Percentiles rank a stretch among this genome's conserved stretches.
Conservation (phyloP, 2,113 vertebrate genomes). For the Nyctibius bracteatus region DNA sequence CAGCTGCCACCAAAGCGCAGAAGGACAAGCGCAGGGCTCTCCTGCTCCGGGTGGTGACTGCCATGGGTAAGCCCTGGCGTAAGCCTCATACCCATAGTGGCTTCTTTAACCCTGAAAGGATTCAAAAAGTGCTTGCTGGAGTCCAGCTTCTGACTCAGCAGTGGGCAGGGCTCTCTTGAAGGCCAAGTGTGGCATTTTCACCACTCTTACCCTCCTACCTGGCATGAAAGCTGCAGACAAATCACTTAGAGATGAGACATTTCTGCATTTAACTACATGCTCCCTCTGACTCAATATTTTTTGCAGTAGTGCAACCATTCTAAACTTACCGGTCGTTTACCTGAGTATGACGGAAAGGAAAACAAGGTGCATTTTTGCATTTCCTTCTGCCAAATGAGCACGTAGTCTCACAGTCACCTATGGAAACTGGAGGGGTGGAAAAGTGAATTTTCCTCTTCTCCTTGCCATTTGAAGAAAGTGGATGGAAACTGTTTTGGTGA, state of each 20-base stretch:
- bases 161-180: neutral
- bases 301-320: neutral
- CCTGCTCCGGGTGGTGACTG: neutral
- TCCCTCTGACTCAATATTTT: neutral
- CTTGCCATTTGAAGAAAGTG: neutral
- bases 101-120: neutral
- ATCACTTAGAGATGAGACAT: neutral
- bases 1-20: neutral
- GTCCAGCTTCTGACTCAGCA: neutral
- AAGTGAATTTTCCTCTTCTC: slow-evolving; percentile 4
- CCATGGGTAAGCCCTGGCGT: neutral
- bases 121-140: neutral
- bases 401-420: neutral
- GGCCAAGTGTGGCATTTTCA: neutral
- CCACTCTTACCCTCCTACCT: neutral
- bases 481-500: slow-evolving; percentile 6
- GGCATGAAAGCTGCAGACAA: neutral
- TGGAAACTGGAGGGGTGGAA: neutral
- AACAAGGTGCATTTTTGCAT: neutral
- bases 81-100: neutral
- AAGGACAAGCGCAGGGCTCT: neutral
- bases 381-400: neutral
- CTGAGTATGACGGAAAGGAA: neutral
- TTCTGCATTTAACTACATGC: neutral
- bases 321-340: neutral